Evolutionary conservation across 2,888 invertebrate species (phyloP).

Genomic region (Ischnus inquisitorius): DNA sequence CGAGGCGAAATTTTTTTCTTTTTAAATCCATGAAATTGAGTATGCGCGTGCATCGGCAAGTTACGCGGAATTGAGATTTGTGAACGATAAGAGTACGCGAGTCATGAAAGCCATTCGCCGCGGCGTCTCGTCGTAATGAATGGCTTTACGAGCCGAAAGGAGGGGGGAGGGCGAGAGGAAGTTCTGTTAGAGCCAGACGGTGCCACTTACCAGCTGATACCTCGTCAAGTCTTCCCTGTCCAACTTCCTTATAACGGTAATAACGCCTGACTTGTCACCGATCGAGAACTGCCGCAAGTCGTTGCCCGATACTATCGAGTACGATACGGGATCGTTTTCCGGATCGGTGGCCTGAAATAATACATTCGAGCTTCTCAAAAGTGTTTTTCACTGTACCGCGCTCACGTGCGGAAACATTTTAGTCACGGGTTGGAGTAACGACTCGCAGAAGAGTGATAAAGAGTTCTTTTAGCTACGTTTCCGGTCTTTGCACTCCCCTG

Average conservation of each 20-base stretch:
- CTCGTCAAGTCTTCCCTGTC: conserved; percentile 96
- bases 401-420: not conserved
- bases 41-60: not conserved
- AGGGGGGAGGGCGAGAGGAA: conserved; percentile 9
- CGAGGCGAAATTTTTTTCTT: conserved; percentile 71
- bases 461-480: not conserved
- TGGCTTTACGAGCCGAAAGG: conserved; percentile 55
- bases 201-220: conserved; percentile 91
- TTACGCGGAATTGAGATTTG: conserved; percentile 50
- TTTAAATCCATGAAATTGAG: conserved; percentile 18
- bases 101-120: conserved; percentile 51
- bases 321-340: conserved; percentile 94
- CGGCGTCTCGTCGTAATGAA: conserved; percentile 63
- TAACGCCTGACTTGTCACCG: conserved; percentile 94
- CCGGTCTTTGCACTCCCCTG: not conserved
- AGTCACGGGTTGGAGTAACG: conserved; percentile 3
- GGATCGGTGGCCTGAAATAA: conserved; percentile 92
- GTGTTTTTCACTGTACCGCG: not conserved
- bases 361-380: conserved; percentile 21
- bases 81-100: conserved; percentile 55
- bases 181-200: conserved; percentile 42
- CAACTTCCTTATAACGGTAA: conserved; percentile 93
- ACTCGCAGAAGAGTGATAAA: not conserved
- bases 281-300: conserved; percentile 95
- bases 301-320: conserved; percentile 95